Evolutionary conservation across 2,797 vertebrate species (phyloP).

Genomic region (Phalanger gymnotis): DNA sequence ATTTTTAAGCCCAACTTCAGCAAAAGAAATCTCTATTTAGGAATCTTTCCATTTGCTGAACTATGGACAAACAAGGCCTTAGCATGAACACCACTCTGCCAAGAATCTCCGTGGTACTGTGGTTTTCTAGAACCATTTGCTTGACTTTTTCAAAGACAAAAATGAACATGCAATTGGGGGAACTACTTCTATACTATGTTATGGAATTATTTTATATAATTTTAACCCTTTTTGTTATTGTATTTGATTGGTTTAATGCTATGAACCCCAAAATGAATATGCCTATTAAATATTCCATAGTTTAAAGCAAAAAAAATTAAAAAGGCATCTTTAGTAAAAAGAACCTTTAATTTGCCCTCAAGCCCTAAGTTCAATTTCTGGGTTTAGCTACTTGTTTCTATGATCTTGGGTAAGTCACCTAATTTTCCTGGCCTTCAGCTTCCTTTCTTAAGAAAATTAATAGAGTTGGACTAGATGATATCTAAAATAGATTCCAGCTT

Average conservation of each 20-base stretch:
- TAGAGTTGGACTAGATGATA: background rate
- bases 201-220: background rate
- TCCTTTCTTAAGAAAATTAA: background rate
- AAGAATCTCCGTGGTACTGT: constrained; percentile 18
- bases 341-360: background rate
- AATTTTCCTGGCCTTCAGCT: background rate
- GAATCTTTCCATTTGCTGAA: background rate
- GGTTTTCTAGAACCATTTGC: constrained; percentile 70
- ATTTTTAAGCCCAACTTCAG: background rate
- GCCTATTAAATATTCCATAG: background rate
- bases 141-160: constrained; percentile 49
- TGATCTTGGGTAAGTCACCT: background rate
- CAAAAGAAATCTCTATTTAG: background rate
- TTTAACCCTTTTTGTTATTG: background rate
- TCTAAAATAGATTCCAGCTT: background rate
- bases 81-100: background rate
- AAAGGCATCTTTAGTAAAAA: background rate
- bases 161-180: constrained; percentile 50
- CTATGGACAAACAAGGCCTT: background rate
- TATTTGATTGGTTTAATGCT: background rate
- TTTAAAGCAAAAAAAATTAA: background rate
- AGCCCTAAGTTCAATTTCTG: background rate
- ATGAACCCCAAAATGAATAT: background rate
- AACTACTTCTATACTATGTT: background rate
- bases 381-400: background rate